A percentile compares a stretch with the other conserved stretches of the same genome.
Evolutionary conservation across 2,888 invertebrate genomes (phyloP).

Genomic region (Hirtodrosophila trivittata): DNA sequence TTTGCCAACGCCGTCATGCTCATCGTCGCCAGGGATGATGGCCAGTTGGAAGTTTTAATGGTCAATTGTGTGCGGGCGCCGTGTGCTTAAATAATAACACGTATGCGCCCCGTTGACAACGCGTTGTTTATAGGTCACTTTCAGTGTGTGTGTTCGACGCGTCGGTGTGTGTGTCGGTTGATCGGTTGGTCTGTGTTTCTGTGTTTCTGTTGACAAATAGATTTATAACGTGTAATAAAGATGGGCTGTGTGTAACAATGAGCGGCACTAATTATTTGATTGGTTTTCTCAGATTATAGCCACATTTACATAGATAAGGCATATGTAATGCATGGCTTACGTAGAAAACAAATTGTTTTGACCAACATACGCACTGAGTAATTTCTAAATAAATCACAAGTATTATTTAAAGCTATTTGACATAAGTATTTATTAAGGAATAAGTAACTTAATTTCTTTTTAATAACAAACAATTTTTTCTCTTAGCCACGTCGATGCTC

Average conservation of each 20-base stretch:
- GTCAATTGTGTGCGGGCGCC: conserved; percentile 68
- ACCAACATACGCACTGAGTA: not conserved
- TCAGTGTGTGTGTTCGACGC: conserved; percentile 11
- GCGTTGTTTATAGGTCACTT: conserved; percentile 38
- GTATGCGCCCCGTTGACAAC: conserved; percentile 43
- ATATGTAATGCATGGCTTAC: conserved; percentile 3
- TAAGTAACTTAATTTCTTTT: no score
- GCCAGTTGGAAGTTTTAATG: conserved; percentile 24
- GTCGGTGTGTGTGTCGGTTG: conserved; percentile 3
- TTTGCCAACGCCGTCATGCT: conserved; percentile 27
- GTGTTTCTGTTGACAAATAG: conserved; percentile 41
- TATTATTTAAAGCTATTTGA: not conserved
- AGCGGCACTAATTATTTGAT: conserved; percentile 41
- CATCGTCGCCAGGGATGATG: conserved; percentile 2
- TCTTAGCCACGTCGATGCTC: conserved; percentile 21
- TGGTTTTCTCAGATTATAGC: conserved; percentile 29
- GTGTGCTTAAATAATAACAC: conserved; percentile 46
- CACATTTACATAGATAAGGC: conserved; percentile 13
- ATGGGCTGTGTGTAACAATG: not conserved
- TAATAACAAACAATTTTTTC: no score
- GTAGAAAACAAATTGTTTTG: conserved; percentile 1
- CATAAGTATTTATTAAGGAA: not conserved
- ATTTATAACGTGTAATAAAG: conserved; percentile 36
- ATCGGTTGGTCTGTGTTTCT: conserved; percentile 10
- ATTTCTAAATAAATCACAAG: not conserved